A percentile compares a stretch with the other conserved stretches of the same genome.
Evolutionary conservation across 2,113 vertebrate species (phyloP).

Genomic region (Conger conger): DNA sequence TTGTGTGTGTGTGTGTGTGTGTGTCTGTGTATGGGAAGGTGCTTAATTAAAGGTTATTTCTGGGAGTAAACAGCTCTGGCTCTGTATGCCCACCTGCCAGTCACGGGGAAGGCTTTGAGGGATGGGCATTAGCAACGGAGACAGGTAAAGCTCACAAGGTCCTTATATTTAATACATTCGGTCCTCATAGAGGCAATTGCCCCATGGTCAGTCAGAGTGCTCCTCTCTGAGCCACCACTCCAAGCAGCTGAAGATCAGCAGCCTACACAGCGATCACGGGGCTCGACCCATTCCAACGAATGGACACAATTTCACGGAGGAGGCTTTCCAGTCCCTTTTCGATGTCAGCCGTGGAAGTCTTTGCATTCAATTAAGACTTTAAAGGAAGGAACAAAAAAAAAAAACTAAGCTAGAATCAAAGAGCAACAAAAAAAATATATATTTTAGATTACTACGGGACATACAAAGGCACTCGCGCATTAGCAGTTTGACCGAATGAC

Average conservation of each 20-base stretch:
- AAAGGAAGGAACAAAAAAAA: neutral
- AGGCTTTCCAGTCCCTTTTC: constrained; percentile 36
- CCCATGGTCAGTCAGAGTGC: neutral
- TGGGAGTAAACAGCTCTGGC: neutral
- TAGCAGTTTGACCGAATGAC: neutral
- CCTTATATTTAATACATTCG: neutral
- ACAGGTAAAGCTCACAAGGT: neutral
- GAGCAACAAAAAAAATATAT: neutral
- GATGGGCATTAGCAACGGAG: neutral
- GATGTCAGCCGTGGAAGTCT: constrained; percentile 63
- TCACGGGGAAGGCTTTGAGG: neutral
- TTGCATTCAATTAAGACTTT: constrained; percentile 58
- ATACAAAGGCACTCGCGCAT: neutral
- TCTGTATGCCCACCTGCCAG: too few species aligned
- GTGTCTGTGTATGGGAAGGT: neutral
- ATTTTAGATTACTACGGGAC: neutral
- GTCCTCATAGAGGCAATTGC: constrained; percentile 1
- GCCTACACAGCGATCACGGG: neutral
- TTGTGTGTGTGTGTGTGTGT: too few species aligned
- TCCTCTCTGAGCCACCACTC: neutral
- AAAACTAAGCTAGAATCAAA: neutral
- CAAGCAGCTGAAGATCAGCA: neutral
- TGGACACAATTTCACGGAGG: neutral
- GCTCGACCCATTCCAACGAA: neutral
- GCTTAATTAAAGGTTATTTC: neutral